Base-by-base conservation (phyloP, 2,888 invertebrate species). In the Lycophotia porphyrea region DNA sequence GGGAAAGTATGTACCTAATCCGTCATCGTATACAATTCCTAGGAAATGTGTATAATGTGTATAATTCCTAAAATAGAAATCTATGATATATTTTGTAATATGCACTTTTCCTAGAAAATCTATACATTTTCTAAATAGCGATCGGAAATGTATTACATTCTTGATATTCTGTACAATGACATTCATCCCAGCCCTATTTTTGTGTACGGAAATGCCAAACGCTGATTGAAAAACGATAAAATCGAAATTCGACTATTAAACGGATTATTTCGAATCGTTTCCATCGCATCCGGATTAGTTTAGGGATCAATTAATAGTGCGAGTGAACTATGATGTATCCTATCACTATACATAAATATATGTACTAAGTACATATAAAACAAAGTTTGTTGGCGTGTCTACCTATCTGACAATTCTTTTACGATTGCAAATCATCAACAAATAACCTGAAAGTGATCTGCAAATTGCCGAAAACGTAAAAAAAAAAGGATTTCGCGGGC, bases 261-360 rank as follows among this genome's bases (percentile, higher is more conserved):
- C 78, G 58, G 58, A 47, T 74, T 68, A 74, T 78, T 81, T 64
- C 64, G 52, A 81, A 68, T 82, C 47, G 39, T 78, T 81, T 82
- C 63, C 78, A 73, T 58, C 55, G 36, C 70, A 67, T 70, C 74
- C 74, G 79, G 74, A 74, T 78, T 78, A 71, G 67, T 67, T 78
- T 68, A 67, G 58, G 58, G 65, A 70, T 72, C 61, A 58, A 82
- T 82, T 81, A 76, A 76, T 70, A 66, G 55, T 15, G 47, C 44
- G 66, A 52, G 47, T 49, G 61, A 55, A 66, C 47, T 60, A 21
- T 65, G 67, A 64, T 65, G 42, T 11, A 55, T 55, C 11, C 52
- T 52, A 13, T 39, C n/a, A n/a, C n/a, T n/a, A n/a, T n/a, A n/a
- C n/a, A n/a, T n/a, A n/a, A n/a, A n/a, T n/a, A n/a, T n/a, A n/a